These are phyloP conservation scores for Poecilia velifera DNA, from an alignment of 2,797 vertebrate genomes.

Conservation along the genomic window DNA sequence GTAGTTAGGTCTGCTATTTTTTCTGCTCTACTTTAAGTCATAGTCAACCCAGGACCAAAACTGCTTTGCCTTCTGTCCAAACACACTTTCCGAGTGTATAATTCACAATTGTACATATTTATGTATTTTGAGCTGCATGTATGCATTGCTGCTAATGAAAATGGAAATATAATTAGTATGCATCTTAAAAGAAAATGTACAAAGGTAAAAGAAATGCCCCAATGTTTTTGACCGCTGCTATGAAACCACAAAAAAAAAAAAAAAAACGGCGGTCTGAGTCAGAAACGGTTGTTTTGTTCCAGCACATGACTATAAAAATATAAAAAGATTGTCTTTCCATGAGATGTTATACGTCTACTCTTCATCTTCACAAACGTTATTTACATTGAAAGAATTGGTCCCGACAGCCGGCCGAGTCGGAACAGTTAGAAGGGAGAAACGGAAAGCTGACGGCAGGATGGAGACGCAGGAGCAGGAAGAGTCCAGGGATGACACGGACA, in stretches of 20 bases:
- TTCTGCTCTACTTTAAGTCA: slow-evolving; percentile 22
- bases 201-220: slow-evolving; percentile 56
- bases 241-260: slow-evolving; percentile 35
- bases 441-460: slow-evolving; percentile 15
- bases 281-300: slow-evolving; percentile 8
- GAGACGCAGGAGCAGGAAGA: slow-evolving; percentile 9
- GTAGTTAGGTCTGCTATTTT: slow-evolving; percentile 3
- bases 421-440: slow-evolving; percentile 9
- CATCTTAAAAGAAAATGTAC: slow-evolving; percentile 74
- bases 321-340: slow-evolving; percentile 17
- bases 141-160: slow-evolving; percentile 76
- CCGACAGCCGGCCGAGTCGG: not conserved
- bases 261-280: slow-evolving; percentile 11
- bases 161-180: slow-evolving; percentile 74
- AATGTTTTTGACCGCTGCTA: slow-evolving; percentile 54
- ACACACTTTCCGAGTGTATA: slow-evolving; percentile 60
- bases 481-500: slow-evolving; percentile 24
- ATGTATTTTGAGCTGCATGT: slow-evolving; percentile 81
- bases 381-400: slow-evolving; percentile 14
- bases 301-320: slow-evolving; percentile 13
- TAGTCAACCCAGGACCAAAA: slow-evolving; percentile 24
- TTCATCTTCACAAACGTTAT: slow-evolving; percentile 16
- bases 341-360: slow-evolving; percentile 8
- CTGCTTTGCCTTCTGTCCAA: slow-evolving; percentile 55
- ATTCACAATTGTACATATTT: slow-evolving; percentile 72